phyloP scores from a whole-genome alignment of 2,113 vertebrate genomes.

The Alethe castanea region DNA sequence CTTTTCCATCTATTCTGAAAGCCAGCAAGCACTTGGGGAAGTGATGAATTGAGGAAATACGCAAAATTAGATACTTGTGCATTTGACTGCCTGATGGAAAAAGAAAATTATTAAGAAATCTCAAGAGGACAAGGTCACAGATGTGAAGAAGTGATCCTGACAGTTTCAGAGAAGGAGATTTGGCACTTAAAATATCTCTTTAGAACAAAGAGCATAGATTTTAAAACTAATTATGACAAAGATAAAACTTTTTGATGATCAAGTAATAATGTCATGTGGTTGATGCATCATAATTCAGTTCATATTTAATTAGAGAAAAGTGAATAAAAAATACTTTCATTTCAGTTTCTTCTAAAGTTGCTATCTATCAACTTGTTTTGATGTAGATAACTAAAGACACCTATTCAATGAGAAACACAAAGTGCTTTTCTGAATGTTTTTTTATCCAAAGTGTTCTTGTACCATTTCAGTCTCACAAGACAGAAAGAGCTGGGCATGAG shows the following conservation, averaged over 20 bases:
- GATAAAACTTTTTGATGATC: background rate
- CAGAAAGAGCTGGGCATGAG: too few species aligned
- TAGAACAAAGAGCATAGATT: background rate
- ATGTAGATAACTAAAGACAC: too few species aligned
- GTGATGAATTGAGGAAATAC: background rate
- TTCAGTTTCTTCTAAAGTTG: too few species aligned
- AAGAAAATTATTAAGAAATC: slow-evolving; percentile 11
- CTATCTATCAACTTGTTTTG: too few species aligned
- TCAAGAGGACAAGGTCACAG: slow-evolving; percentile 13
- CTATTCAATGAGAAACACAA: too few species aligned
- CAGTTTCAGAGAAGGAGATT: background rate
- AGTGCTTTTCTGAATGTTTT: too few species aligned
- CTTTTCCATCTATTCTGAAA: background rate
- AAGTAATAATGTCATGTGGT: background rate
- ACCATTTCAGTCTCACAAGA: too few species aligned
- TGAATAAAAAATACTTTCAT: too few species aligned
- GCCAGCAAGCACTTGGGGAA: background rate
- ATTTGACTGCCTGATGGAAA: slow-evolving; percentile 16
- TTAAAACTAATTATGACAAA: background rate
- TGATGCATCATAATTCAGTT: background rate
- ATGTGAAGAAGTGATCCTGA: background rate
- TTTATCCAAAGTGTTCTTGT: too few species aligned
- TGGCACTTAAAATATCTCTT: background rate
- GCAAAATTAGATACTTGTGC: background rate
- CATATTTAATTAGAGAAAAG: too few species aligned